Base-by-base conservation (phyloP, 1,140 invertebrate species). In the Bursaphelenchus mucronatus region DNA sequence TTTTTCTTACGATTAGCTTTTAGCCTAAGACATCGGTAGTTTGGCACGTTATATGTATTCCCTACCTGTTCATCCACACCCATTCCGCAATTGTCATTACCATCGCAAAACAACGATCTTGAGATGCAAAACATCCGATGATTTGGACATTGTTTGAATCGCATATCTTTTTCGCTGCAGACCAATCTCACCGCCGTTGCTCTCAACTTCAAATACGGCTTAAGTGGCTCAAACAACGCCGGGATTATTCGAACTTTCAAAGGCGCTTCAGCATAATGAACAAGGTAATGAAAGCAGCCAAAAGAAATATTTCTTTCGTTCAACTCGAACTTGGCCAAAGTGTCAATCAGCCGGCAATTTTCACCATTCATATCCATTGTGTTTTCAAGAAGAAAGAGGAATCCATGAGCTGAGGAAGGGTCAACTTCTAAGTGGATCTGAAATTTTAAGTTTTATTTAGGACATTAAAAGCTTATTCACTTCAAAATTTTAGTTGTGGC, bases 231-330 rank as follows among this genome's bases (percentile, higher is more conserved):
- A 52, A 72, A 72, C 13, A 69, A 41, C 8, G 67, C 47, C 9
- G 68, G 45, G 10, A 71, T 40, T 44, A 69, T 19, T 17, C 52
- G 63, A 15, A 69, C 15, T 17, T 13, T 49, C 40, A 69, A 41
- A 17, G 67, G 67, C 30, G 69, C 43, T 11, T 40, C 21, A 39
- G 44, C 64, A 59, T 67, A 69, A 15, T 71, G 47, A 59, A 69
- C 67, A 40, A 63, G 39, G 46, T 69, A 69, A 52, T 69, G 69
- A 30, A 69, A 69, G 41, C 67, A 69, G n/a, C 56, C 67, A 51
- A 69, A 72, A 41, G 15, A 15, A n/a, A 69, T 50, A 15, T 54
- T 63, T 10, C 50, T 44, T 10, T 44, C 41, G 44, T 69, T 69
- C 17, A 74, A 39, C 11, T 58, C 47, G 8, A 69, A 19, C 10